A percentile compares a stretch with the other conserved stretches of the same genome.
Conservation (phyloP, 2,888 invertebrate genomes). For the Germaria angustata region DNA sequence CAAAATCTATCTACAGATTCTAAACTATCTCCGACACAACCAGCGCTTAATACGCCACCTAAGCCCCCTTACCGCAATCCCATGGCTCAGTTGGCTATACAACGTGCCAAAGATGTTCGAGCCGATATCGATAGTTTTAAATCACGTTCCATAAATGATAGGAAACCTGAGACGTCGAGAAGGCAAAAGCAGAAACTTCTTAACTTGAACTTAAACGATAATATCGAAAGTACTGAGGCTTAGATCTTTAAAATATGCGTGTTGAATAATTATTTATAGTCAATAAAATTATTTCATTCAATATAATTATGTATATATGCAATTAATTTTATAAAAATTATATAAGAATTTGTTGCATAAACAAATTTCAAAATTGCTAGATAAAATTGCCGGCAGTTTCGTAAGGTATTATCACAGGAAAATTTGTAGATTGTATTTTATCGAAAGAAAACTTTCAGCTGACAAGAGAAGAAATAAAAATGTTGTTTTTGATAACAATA, state of each 20-base stretch:
- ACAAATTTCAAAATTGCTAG: neutral
- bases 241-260: neutral
- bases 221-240: slow-evolving; percentile 49
- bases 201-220: slow-evolving; percentile 19
- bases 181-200: slow-evolving; percentile 5
- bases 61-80: slow-evolving; percentile 70
- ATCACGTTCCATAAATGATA: slow-evolving; percentile 70
- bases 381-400: too few species aligned
- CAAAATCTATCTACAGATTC: slow-evolving; percentile 40
- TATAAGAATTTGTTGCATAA: neutral
- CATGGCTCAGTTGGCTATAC: slow-evolving; percentile 60
- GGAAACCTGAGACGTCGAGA: slow-evolving; percentile 5
- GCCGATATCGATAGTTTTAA: slow-evolving; percentile 48
- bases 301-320: neutral
- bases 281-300: neutral
- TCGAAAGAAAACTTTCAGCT: too few species aligned
- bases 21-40: slow-evolving; percentile 5
- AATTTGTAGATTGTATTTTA: too few species aligned
- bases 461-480: too few species aligned
- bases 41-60: slow-evolving; percentile 8
- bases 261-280: neutral
- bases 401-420: too few species aligned
- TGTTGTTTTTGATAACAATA: too few species aligned
- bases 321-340: slow-evolving; percentile 6
- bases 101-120: slow-evolving; percentile 52